Evolutionary conservation across 1,140 invertebrate genomes (phyloP).

Genomic region (Pachypsylla venusta): DNA sequence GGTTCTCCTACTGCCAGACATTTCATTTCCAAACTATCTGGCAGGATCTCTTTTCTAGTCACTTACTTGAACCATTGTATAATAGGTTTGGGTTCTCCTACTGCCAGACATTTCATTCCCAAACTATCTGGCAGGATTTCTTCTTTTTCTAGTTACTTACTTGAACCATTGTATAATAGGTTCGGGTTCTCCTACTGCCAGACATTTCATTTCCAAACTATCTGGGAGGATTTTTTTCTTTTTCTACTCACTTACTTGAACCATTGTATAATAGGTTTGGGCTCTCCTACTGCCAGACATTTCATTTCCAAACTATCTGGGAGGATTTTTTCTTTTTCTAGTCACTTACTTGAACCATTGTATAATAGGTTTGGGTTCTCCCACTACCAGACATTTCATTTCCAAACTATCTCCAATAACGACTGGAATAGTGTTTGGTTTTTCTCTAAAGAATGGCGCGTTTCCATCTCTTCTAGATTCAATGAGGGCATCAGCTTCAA

Average conservation of each 20-base stretch:
- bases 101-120: slow-evolving; percentile 65
- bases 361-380: slow-evolving; percentile 75
- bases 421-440: slow-evolving; percentile 61
- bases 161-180: slow-evolving; percentile 93
- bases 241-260: slow-evolving; percentile 66
- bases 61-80: slow-evolving; percentile 87
- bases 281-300: slow-evolving; percentile 78
- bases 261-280: slow-evolving; percentile 85
- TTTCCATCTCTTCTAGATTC: slow-evolving; percentile 60
- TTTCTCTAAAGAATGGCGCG: slow-evolving; percentile 65
- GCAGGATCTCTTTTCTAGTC: too few species aligned
- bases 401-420: slow-evolving; percentile 59
- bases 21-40: slow-evolving; percentile 54
- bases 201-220: slow-evolving; percentile 60
- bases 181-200: slow-evolving; percentile 75
- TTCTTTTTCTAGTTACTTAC: slow-evolving; percentile 32
- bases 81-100: slow-evolving; percentile 73
- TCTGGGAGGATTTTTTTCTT: too few species aligned
- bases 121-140: too few species aligned
- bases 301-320: slow-evolving; percentile 56
- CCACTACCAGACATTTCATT: slow-evolving; percentile 70
- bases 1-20: slow-evolving; percentile 83
- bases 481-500: slow-evolving; percentile 67
- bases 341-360: slow-evolving; percentile 75
- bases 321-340: too few species aligned